Evolutionary conservation across 2,888 invertebrate genomes (phyloP).

Genomic region (Morpho helenor): DNA sequence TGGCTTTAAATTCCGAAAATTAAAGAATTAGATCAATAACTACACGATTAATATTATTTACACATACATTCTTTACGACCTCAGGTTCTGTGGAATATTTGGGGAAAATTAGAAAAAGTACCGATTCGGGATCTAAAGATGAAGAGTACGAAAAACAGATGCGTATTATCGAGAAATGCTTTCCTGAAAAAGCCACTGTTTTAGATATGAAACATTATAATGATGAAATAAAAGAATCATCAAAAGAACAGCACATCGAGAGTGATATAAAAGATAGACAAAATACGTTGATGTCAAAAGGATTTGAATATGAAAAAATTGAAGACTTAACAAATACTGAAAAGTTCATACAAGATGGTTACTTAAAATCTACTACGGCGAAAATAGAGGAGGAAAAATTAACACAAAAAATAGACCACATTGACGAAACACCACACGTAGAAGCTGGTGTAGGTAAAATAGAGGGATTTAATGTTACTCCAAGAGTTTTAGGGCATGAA

Average conservation of each 20-base stretch:
- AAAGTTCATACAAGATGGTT: background rate
- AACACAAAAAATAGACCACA: slow-evolving; percentile 45
- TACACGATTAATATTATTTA: too few species aligned
- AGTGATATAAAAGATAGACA: slow-evolving; percentile 3
- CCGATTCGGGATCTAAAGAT: slow-evolving; percentile 12
- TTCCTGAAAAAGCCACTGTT: background rate
- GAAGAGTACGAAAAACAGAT: slow-evolving; percentile 3
- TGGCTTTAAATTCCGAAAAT: too few species aligned
- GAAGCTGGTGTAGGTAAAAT: slow-evolving; percentile 37
- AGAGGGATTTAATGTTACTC: slow-evolving; percentile 39
- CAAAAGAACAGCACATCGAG: slow-evolving; percentile 1
- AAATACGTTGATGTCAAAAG: slow-evolving; percentile 7
- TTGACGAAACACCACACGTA: slow-evolving; percentile 44
- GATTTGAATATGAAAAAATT: slow-evolving; percentile 7
- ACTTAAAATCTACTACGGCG: slow-evolving; percentile 32
- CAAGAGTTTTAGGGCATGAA: slow-evolving; percentile 37
- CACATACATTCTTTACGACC: background rate
- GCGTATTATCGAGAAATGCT: slow-evolving; percentile 17
- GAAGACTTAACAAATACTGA: background rate
- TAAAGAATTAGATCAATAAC: too few species aligned
- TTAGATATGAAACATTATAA: background rate
- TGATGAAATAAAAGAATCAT: background rate
- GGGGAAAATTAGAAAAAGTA: slow-evolving; percentile 14
- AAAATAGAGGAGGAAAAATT: slow-evolving; percentile 41
- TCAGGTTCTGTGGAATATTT: slow-evolving; percentile 16